These are phyloP conservation scores for Schizopygopsis malacanthus DNA, from an alignment of 2,797 vertebrate species.

Conservation along the genomic window DNA sequence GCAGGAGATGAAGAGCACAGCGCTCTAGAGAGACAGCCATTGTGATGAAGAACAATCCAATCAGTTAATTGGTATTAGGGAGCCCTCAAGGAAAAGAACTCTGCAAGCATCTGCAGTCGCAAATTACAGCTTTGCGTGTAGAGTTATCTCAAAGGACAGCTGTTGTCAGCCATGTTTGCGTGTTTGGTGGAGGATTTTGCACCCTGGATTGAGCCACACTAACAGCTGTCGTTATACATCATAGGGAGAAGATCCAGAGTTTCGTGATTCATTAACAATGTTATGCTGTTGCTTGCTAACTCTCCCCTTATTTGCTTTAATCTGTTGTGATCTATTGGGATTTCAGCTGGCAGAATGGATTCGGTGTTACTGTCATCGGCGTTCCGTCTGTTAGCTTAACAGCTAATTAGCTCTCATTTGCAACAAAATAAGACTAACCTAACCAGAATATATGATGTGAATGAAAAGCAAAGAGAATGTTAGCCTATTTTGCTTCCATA, in stretches of 20 bases:
- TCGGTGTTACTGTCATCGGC: background rate
- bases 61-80: constrained; percentile 59
- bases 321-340: background rate
- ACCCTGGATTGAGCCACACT: constrained; percentile 6
- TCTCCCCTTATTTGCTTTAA: background rate
- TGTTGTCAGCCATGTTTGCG: constrained; percentile 12
- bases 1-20: constrained; percentile 39
- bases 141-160: constrained; percentile 34
- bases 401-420: background rate
- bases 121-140: constrained; percentile 48
- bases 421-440: constrained; percentile 9
- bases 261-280: constrained; percentile 16
- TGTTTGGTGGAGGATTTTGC: constrained; percentile 37
- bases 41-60: constrained; percentile 55
- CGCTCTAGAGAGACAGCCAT: constrained; percentile 45
- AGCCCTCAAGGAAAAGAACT: constrained; percentile 44
- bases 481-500: background rate
- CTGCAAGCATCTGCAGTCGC: constrained; percentile 33
- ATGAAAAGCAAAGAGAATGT: background rate
- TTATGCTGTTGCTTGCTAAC: background rate
- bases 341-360: constrained; percentile 14
- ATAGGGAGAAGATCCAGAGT: background rate
- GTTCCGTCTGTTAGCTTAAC: background rate
- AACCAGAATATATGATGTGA: background rate
- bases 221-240: constrained; percentile 36